Conservation (phyloP, 2,888 invertebrate genomes). For the Morpho deidamia region DNA sequence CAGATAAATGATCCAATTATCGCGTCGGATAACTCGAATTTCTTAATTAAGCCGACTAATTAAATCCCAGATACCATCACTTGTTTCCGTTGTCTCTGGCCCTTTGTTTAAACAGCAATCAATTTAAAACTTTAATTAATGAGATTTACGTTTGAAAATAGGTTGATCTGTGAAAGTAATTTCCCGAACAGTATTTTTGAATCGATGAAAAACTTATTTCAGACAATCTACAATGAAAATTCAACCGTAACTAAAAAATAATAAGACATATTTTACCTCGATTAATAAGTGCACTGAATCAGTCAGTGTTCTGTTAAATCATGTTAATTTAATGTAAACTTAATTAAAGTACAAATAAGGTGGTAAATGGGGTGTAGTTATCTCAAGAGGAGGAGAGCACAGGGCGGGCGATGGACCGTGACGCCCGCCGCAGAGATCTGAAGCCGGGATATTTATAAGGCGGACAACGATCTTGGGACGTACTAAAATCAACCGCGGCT, state of each 20-base stretch:
- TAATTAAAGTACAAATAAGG: not conserved
- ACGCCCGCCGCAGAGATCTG: slow-evolving; percentile 74
- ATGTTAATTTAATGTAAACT: slow-evolving; percentile 2
- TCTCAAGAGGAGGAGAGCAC: slow-evolving; percentile 48
- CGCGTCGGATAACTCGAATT: slow-evolving; percentile 50
- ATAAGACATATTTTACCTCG: not conserved
- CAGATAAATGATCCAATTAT: slow-evolving; percentile 65
- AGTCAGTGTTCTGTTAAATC: slow-evolving; percentile 1
- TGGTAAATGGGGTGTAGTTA: slow-evolving; percentile 1
- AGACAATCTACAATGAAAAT: not conserved
- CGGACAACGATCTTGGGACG: slow-evolving; percentile 23
- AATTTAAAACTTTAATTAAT: not conserved
- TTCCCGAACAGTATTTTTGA: slow-evolving; percentile 9
- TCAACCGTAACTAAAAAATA: not conserved
- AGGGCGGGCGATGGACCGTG: slow-evolving; percentile 57
- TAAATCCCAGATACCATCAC: slow-evolving; percentile 41
- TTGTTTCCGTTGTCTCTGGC: slow-evolving; percentile 31
- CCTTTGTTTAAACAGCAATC: slow-evolving; percentile 4
- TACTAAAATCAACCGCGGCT: not conserved
- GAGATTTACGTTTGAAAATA: slow-evolving; percentile 10
- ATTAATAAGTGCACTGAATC: not conserved
- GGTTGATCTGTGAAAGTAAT: not conserved
- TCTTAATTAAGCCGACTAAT: slow-evolving; percentile 69
- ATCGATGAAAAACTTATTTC: slow-evolving; percentile 5
- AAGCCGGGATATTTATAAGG: slow-evolving; percentile 52